Base-by-base conservation (phyloP, 2,888 invertebrate genomes). In the Allacma fusca region DNA sequence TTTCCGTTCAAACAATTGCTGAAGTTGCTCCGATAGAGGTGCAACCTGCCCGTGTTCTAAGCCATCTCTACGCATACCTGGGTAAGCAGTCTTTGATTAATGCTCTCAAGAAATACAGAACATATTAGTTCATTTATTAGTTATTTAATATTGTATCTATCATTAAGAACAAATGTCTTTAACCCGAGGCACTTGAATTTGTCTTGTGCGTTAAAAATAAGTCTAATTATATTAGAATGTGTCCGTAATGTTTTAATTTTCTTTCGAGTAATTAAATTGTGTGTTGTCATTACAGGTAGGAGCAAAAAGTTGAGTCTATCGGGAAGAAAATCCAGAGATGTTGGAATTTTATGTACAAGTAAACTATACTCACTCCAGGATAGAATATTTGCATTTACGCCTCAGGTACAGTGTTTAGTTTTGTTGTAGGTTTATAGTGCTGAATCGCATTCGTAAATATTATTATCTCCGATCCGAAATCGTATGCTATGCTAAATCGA, bases 271-370 rank as follows among this genome's bases (percentile, higher is more conserved):
- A n/a, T n/a, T n/a, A n/a, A n/a, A n/a, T n/a, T n/a, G n/a, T n/a
- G n/a, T n/a, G n/a, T n/a, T n/a, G n/a, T 34, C 9, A 76, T 79
- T 74, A 57, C 87, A 95, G 98, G 98, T 75, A 91, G 96, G 84
- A 98, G 96, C 87, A 93, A 94, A 86, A 98, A 98, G 86, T 88
- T 99, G 79, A 94, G 94, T 21, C 87, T 99, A 57, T 93, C 95
- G n/a, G 99, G 99, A 75, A 90, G 99, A 84, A 96, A 96, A 86
- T 95, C 96, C 0, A 91, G 96, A 76, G 98, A 98, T 87, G 97
- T 98, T 74, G 99, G 99, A 81, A 95, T 99, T 84, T 89, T 99
- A 26, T 96, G 97, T 86, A 99, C 99, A 50, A 98, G 98, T 88
- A 98, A 98, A 89, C 89, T 99, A 81, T 99, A 99, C 88, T 94